Evolutionary conservation across 1,140 invertebrate species (phyloP).

Genomic region (Cardiocondyla obscurior): DNA sequence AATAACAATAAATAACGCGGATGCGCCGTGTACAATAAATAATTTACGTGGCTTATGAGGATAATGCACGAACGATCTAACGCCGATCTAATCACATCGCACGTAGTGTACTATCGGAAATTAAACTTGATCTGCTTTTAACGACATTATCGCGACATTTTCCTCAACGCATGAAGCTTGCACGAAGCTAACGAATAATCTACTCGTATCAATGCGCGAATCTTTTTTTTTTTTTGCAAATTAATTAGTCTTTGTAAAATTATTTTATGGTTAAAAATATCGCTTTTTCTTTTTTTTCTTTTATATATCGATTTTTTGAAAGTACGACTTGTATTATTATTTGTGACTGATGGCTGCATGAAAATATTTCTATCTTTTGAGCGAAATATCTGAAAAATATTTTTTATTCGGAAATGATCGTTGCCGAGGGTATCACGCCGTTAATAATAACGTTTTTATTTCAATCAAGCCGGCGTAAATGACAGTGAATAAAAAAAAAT

Average conservation of each 20-base stretch:
- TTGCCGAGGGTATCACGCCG: background rate
- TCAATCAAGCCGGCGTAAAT: background rate
- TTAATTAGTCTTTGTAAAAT: background rate
- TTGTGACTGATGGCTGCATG: background rate
- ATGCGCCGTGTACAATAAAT: background rate
- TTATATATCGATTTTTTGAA: background rate
- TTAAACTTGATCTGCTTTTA: background rate
- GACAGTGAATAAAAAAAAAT: slow-evolving; percentile 12
- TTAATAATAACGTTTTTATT: background rate
- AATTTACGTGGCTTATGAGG: slow-evolving; percentile 19
- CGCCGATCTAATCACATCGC: background rate
- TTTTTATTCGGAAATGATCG: background rate
- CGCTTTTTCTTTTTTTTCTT: background rate
- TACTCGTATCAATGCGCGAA: background rate
- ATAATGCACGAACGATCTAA: background rate
- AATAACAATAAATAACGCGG: slow-evolving; percentile 43
- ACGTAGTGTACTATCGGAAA: background rate
- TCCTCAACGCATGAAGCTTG: background rate
- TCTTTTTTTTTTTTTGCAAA: background rate
- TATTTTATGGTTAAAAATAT: background rate
- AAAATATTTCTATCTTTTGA: background rate
- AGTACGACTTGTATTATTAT: background rate
- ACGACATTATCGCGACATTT: background rate
- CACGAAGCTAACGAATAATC: background rate
- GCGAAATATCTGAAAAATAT: slow-evolving; percentile 5